Evolutionary conservation across 2,113 vertebrate species (phyloP), one percentile per base, ranked within the genome.

Genomic region (Grantiella picta): DNA sequence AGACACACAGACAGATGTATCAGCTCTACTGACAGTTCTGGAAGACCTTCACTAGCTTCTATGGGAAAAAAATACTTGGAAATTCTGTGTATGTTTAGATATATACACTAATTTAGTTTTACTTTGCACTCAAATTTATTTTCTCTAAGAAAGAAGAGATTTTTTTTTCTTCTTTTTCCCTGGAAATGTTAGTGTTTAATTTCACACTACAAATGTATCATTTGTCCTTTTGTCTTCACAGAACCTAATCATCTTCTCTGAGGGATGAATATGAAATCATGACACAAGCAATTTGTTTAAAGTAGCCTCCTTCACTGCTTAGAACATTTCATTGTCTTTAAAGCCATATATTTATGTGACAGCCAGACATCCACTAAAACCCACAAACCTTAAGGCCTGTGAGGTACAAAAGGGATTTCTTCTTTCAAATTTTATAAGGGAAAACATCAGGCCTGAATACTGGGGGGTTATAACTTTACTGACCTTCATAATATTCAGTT

Each of bases 241-340:
- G 57, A 71, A 94, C 86, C 81, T 87, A 82, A 91, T 89, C n/a
- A 91, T 84, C 49, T 63, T 78, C 83, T 94, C 86, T 54, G 35
- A 91, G 75, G 73, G 49, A 79, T 76, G 73, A 87, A 91, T 68
- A 63, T 0, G 1, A 93, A 95, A 76, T 80, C 82, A 85, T 18
- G 68, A 93, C 81, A 89, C 63, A 86, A 93, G 61, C 47, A 65
- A 80, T 86, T 69, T 79, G 73, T 92, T 95, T 65, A 85, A 86
- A 90, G 63, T 27, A 72, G 78, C 87, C 29, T 91, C 80, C 77
- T 72, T 89, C 70, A 77, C 36, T 85, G 78, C 73, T 77, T 91
- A 79, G 56, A 86, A 93, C 42, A 71, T 76, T 86, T 89, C 0
- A 0, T 57, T 80, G 73, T 64, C 85, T 95, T 96, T 85, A 93